Conservation (phyloP, 2,797 vertebrate species). For the Falco novaeseelandiae region DNA sequence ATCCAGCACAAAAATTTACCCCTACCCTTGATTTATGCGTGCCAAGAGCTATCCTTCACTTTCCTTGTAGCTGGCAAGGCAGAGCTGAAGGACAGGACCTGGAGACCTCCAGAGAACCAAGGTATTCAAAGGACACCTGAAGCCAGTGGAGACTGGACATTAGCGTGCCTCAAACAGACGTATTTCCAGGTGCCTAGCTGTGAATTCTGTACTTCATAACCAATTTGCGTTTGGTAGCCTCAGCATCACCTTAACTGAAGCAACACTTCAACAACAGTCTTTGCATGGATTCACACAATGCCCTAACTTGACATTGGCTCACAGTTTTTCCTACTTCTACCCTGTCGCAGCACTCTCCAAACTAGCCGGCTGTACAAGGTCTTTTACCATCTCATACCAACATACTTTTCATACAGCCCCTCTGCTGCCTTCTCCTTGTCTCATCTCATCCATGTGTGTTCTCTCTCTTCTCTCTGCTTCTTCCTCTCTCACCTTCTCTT, state of each 20-base stretch:
- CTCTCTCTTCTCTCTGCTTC: too few species aligned
- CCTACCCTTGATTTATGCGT: neutral
- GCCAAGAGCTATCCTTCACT: neutral
- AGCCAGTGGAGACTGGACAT: neutral
- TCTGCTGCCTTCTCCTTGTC: too few species aligned
- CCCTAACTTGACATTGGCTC: neutral
- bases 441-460: too few species aligned
- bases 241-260: neutral
- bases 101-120: neutral
- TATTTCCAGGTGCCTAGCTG: neutral
- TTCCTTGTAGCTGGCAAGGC: neutral
- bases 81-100: neutral
- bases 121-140: neutral
- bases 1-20: neutral
- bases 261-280: neutral
- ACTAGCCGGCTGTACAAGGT: too few species aligned
- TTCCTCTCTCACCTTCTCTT: too few species aligned
- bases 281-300: neutral
- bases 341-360: too few species aligned
- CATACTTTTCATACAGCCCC: too few species aligned
- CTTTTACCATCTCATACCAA: too few species aligned
- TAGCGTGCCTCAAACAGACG: neutral
- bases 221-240: neutral
- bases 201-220: neutral
- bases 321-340: neutral